A percentile compares a stretch with the other conserved stretches of the same genome.
These are phyloP conservation scores for Chrysolina haemoptera DNA, from an alignment of 2,888 invertebrate genomes.

Conservation along the genomic window DNA sequence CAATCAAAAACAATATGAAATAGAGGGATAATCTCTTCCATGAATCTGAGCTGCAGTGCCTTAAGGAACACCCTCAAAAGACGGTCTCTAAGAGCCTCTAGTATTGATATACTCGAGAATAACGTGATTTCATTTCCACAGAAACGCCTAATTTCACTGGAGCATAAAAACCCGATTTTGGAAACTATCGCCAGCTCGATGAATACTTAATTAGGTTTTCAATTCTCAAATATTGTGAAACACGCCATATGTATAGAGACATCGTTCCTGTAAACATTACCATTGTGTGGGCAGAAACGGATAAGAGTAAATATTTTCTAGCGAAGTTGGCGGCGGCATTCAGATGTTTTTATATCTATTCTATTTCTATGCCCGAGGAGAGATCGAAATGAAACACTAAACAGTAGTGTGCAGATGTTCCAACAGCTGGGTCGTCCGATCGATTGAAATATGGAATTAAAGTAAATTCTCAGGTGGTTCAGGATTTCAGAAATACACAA, in stretches of 20 bases:
- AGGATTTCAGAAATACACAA: no score
- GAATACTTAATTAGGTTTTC: constrained; percentile 60
- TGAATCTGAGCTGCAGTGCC: no score
- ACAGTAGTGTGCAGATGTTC: constrained; percentile 11
- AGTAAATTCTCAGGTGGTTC: no score
- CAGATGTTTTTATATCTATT: background rate
- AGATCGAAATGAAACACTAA: background rate
- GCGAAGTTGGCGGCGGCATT: constrained; percentile 3
- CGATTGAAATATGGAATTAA: background rate
- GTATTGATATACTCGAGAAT: no score
- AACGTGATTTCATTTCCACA: no score
- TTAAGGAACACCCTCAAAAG: no score
- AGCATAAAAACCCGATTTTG: constrained; percentile 49
- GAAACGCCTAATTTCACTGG: background rate
- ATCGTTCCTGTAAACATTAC: constrained; percentile 39
- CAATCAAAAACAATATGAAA: no score
- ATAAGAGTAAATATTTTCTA: constrained; percentile 16
- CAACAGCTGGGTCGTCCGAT: background rate
- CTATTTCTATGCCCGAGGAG: no score
- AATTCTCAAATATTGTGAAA: constrained; percentile 59
- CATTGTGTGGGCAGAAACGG: constrained; percentile 34
- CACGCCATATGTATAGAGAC: constrained; percentile 44
- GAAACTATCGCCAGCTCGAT: constrained; percentile 50
- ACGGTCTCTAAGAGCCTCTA: no score
- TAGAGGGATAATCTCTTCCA: no score